Evolutionary conservation across 1,140 invertebrate genomes (phyloP).

Genomic region (Campoletis sonorensis): DNA sequence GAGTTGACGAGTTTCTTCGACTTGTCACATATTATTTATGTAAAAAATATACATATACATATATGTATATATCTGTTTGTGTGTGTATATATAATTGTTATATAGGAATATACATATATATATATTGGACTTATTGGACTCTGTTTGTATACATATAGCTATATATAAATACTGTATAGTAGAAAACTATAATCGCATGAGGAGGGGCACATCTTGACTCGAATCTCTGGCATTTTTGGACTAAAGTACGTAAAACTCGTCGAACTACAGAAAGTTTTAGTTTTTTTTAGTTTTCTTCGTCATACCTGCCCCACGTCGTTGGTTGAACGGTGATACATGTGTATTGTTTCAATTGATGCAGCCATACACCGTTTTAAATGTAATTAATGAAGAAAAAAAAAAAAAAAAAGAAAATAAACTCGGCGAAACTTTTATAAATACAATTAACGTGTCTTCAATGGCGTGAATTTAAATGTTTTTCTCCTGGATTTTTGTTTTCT

Average conservation of each 20-base stretch:
- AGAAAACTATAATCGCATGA: slow-evolving; percentile 69
- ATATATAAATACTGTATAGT: slow-evolving; percentile 73
- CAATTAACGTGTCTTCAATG: slow-evolving; percentile 8
- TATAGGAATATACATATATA: slow-evolving; percentile 52
- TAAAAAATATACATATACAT: slow-evolving; percentile 56
- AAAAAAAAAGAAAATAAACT: slow-evolving; percentile 3
- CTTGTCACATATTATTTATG: slow-evolving; percentile 47
- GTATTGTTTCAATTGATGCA: slow-evolving; percentile 32
- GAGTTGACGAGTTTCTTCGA: slow-evolving; percentile 34
- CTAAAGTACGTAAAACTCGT: slow-evolving; percentile 18
- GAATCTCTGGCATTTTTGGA: slow-evolving; percentile 53
- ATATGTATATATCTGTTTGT: slow-evolving; percentile 57
- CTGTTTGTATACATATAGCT: slow-evolving; percentile 67
- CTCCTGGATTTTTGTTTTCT: not conserved
- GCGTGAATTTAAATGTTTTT: not conserved
- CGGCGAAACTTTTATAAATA: slow-evolving; percentile 11
- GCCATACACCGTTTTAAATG: slow-evolving; percentile 30
- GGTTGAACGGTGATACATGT: slow-evolving; percentile 13
- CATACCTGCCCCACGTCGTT: slow-evolving; percentile 20
- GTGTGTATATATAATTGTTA: slow-evolving; percentile 73
- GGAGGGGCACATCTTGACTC: slow-evolving; percentile 59
- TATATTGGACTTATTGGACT: slow-evolving; percentile 41
- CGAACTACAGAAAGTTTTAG: no score
- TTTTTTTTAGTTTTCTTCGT: not conserved
- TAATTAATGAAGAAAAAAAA: slow-evolving; percentile 15